phyloP scores from a whole-genome alignment of 2,797 vertebrate genomes.

The Gallirallus australis region DNA sequence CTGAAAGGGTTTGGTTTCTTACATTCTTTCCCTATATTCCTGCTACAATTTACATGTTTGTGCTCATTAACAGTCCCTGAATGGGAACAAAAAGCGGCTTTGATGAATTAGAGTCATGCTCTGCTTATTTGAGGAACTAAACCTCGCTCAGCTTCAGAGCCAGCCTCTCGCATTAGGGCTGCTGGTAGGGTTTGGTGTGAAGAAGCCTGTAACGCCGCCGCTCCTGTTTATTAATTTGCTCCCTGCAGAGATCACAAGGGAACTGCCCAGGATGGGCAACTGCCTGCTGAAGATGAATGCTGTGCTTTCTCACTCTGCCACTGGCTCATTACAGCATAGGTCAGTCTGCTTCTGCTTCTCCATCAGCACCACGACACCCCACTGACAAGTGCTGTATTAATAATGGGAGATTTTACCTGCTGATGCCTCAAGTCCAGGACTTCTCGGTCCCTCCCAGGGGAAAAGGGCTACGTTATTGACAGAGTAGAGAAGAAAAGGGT shows the following conservation, averaged over 20 bases:
- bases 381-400: background rate
- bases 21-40: background rate
- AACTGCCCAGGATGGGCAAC: background rate
- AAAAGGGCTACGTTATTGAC: background rate
- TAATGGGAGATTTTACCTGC: background rate
- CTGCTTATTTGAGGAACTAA: background rate
- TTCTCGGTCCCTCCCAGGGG: background rate
- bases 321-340: background rate
- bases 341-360: background rate
- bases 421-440: background rate
- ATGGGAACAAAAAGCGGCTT: background rate
- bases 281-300: background rate
- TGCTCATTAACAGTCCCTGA: background rate
- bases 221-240: background rate
- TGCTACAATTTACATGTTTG: background rate
- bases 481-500: background rate
- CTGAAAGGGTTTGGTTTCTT: background rate
- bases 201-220: background rate
- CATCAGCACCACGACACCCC: background rate
- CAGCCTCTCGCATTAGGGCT: background rate
- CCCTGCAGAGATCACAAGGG: background rate
- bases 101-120: background rate
- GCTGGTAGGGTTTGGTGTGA: background rate
- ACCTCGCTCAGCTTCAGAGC: background rate
- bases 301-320: background rate